Conservation (phyloP, 30 jellyfish, hydroid and myxozoan species). For the Hydractinia echinata region DNA sequence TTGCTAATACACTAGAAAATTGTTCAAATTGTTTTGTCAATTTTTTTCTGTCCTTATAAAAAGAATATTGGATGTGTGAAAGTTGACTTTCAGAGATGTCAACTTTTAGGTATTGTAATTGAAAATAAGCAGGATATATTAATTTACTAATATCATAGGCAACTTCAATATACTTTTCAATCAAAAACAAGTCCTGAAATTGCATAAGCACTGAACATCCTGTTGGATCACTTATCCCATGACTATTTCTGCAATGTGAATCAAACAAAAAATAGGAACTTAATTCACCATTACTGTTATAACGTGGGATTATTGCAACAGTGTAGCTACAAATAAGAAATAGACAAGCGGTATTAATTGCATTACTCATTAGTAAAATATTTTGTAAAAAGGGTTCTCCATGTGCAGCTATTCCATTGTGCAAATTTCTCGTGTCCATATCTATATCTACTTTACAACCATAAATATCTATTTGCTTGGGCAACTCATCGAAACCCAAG, state of each 20-base stretch:
- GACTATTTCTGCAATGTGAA: slow-evolving; percentile 10
- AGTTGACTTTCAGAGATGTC: too few species aligned
- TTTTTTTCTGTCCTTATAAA: too few species aligned
- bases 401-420: background rate
- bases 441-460: slow-evolving; percentile 11
- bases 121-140: too few species aligned
- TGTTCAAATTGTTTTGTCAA: too few species aligned
- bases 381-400: slow-evolving; percentile 6
- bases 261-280: background rate
- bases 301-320: slow-evolving; percentile 2
- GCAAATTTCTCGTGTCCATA: background rate
- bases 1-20: too few species aligned
- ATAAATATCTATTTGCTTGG: background rate
- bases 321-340: slow-evolving; percentile 8
- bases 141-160: too few species aligned
- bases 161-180: too few species aligned
- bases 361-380: background rate
- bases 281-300: too few species aligned
- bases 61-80: too few species aligned
- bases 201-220: too few species aligned
- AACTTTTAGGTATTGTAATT: too few species aligned
- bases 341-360: background rate
- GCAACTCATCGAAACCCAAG: slow-evolving; percentile 5
- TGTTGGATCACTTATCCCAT: slow-evolving; percentile 15
- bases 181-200: too few species aligned